Evolutionary conservation across 1,140 invertebrate species (phyloP), one percentile per base, ranked within the genome.

Genomic region (Wiebesia pumilae): DNA sequence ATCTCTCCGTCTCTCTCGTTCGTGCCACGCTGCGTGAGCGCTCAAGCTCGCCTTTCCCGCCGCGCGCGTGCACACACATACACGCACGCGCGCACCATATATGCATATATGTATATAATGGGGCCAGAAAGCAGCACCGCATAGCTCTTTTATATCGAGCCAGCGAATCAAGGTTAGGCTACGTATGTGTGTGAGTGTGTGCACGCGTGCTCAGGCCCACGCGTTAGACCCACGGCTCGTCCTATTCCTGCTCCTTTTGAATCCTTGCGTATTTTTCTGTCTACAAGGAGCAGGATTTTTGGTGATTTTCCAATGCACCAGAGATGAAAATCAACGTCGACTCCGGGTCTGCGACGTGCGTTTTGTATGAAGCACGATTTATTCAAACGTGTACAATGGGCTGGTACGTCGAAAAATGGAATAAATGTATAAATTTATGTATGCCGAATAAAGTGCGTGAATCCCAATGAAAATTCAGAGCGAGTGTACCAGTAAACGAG

Each of bases 1-100:
- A 30, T 47, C 35, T 75, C 67, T 83, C 67, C 51, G 9, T 85
- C 51, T 78, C 83, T 75, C 73, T 83, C 78, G 62, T 24, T n/a
- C 58, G 58, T 84, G 71, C 71, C 69, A 43, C 83, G 84, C 77
- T 87, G 75, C 85, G 19, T 21, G 19, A 21, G 30, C 33, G 51
- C 65, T 69, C 33, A 30, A 58, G 83, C 47, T 84, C 65, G 14
- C 30, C 16, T 19, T 35, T 33, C 65, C 65, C 14, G 9, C n/a
- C 30, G 69, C 24, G 16, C 65, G 33, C 67, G 58, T 21, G n/a
- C 33, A 47, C 83, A 51, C 81, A 85, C 54, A 10, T 21, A 62
- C 54, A 7, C n/a, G 38, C 83, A 30, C 38, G n/a, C 38, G 38
- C 62, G 75, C n/a, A n/a, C n/a, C n/a, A n/a, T n/a, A n/a, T n/a